phyloP scores from a whole-genome alignment of 2,113 vertebrate species.

The Aspidoscelis tigris region DNA sequence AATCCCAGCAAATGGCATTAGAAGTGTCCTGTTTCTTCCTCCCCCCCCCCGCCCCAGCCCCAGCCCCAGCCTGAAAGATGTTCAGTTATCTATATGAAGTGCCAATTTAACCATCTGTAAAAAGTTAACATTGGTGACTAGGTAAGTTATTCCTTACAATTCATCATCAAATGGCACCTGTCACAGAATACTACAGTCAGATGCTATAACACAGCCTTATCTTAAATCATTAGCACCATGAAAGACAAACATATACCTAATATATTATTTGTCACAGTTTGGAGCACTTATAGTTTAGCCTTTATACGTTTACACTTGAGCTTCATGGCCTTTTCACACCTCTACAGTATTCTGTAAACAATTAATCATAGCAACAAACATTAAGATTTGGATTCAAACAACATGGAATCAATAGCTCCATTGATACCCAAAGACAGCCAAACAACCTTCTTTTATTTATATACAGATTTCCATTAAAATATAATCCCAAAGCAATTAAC shows the following conservation, averaged over 20 bases:
- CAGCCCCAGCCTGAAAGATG: not conserved
- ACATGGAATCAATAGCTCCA: slow-evolving; percentile 3
- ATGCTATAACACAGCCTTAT: not conserved
- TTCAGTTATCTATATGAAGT: not conserved
- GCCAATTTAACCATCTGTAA: not conserved
- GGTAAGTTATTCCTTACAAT: not conserved
- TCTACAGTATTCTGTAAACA: not conserved
- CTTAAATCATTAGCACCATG: not conserved
- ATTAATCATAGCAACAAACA: not conserved
- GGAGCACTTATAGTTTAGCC: too few relatives aligned
- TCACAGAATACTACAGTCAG: not conserved
- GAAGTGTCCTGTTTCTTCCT: too few relatives aligned
- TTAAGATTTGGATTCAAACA: not conserved
- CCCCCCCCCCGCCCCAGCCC: too few relatives aligned
- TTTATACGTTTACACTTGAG: too few relatives aligned
- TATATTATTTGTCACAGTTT: not conserved
- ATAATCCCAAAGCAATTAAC: too few relatives aligned
- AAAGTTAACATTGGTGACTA: not conserved
- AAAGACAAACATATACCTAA: not conserved
- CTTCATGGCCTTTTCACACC: not conserved
- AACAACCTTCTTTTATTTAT: not conserved
- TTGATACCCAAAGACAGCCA: not conserved
- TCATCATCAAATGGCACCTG: not conserved
- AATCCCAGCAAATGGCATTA: too few relatives aligned
- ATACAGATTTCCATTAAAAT: too few relatives aligned